Conservation (phyloP, 2,888 invertebrate species). For the Cyaniris semiargus region DNA sequence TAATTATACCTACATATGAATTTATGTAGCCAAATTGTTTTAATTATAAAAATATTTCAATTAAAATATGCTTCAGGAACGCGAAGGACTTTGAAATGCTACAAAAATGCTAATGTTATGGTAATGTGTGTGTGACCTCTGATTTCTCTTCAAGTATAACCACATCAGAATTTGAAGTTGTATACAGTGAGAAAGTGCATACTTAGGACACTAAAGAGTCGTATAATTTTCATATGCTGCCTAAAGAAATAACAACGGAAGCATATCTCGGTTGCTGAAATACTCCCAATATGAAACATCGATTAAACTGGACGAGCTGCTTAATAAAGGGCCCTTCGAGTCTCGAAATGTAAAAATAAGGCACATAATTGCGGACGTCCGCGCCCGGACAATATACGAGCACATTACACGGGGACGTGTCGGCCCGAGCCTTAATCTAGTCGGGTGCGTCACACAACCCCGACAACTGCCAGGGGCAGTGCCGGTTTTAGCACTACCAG, state of each 20-base stretch:
- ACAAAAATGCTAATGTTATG: constrained; percentile 20
- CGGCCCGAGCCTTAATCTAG: constrained; percentile 73
- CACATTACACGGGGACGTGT: constrained; percentile 79
- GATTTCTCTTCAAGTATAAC: not conserved
- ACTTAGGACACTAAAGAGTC: too few relatives aligned
- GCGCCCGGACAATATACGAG: constrained; percentile 74
- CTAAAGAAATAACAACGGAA: too few relatives aligned
- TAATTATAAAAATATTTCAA: constrained; percentile 16
- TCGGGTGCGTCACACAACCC: constrained; percentile 62
- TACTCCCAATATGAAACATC: too few relatives aligned
- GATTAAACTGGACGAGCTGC: not conserved
- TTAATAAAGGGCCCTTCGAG: constrained; percentile 29
- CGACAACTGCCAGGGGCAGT: not conserved
- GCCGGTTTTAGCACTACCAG: too few relatives aligned
- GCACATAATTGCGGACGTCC: constrained; percentile 70
- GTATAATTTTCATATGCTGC: too few relatives aligned
- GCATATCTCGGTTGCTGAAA: too few relatives aligned
- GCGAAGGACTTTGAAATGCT: constrained; percentile 14
- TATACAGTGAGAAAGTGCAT: not conserved
- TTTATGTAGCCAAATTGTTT: not conserved
- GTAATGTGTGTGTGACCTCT: constrained; percentile 22
- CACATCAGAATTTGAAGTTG: not conserved
- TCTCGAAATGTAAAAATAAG: constrained; percentile 45
- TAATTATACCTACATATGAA: constrained; percentile 16
- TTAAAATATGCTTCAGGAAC: constrained; percentile 18